Evolutionary conservation across 2,888 invertebrate genomes (phyloP).

Genomic region (Melanchra persicariae): DNA sequence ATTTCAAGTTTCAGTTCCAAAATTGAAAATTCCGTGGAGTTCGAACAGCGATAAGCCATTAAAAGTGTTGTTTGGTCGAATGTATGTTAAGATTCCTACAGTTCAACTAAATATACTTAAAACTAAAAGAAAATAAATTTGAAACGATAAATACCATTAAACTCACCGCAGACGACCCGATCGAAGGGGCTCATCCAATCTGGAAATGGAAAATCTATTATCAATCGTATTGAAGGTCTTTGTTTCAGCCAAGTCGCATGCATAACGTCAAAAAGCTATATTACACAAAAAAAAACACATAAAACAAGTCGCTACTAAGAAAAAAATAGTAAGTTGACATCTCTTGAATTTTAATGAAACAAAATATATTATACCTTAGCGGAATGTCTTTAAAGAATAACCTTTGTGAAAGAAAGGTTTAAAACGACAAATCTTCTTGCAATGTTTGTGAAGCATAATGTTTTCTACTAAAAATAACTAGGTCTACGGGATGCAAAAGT

Average conservation of each 20-base stretch:
- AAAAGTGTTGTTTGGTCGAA: constrained; percentile 64
- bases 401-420: constrained; percentile 9
- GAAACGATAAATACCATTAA: constrained; percentile 94
- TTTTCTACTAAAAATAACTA: background rate
- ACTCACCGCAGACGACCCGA: constrained; percentile 98
- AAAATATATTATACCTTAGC: too few relatives aligned
- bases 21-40: constrained; percentile 45
- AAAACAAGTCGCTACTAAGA: constrained; percentile 22
- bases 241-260: constrained; percentile 83
- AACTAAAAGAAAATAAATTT: constrained; percentile 91
- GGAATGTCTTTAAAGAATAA: too few relatives aligned
- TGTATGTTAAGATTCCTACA: constrained; percentile 69
- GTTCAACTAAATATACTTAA: constrained; percentile 84
- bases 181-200: constrained; percentile 99
- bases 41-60: constrained; percentile 42
- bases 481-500: background rate
- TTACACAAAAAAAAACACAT: constrained; percentile 33
- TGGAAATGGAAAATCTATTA: constrained; percentile 93
- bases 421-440: background rate
- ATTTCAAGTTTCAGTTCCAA: constrained; percentile 49
- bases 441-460: background rate
- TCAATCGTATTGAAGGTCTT: constrained; percentile 90
- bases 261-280: constrained; percentile 70
- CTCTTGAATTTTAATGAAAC: constrained; percentile 30
- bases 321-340: constrained; percentile 18